Conservation (phyloP, 2,888 invertebrate species). For the Polia nebulosa region DNA sequence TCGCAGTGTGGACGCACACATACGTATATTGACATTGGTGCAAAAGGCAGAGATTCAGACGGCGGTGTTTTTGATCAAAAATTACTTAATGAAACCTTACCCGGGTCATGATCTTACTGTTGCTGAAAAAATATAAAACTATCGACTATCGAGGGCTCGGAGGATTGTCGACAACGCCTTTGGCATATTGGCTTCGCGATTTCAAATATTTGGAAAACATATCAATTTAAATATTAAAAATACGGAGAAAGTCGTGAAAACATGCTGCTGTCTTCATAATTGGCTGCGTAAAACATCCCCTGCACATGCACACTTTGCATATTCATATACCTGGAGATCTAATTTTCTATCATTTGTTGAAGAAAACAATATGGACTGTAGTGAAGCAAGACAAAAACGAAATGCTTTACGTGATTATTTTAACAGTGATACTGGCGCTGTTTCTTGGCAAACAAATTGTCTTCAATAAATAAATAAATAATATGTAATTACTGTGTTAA, state of each 20-base stretch:
- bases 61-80: no score
- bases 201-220: conserved; percentile 43
- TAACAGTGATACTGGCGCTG: conserved; percentile 40
- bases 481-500: conserved; percentile 42
- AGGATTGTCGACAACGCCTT: no score
- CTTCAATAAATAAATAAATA: conserved; percentile 41
- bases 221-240: conserved; percentile 44
- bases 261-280: conserved; percentile 48
- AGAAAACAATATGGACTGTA: conserved; percentile 39
- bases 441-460: conserved; percentile 37
- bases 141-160: no score
- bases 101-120: no score
- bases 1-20: no score
- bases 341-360: conserved; percentile 41
- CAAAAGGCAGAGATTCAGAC: no score
- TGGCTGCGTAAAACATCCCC: conserved; percentile 40
- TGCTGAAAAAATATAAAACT: no score
- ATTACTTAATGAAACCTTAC: no score
- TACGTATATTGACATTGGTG: no score
- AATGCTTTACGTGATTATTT: conserved; percentile 41
- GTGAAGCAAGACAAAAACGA: conserved; percentile 40
- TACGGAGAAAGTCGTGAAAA: conserved; percentile 44
- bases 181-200: no score
- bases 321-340: conserved; percentile 40
- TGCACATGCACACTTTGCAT: conserved; percentile 31